Evolutionary conservation across 2,797 vertebrate genomes (phyloP).

Genomic region (Girardinus metallicus): DNA sequence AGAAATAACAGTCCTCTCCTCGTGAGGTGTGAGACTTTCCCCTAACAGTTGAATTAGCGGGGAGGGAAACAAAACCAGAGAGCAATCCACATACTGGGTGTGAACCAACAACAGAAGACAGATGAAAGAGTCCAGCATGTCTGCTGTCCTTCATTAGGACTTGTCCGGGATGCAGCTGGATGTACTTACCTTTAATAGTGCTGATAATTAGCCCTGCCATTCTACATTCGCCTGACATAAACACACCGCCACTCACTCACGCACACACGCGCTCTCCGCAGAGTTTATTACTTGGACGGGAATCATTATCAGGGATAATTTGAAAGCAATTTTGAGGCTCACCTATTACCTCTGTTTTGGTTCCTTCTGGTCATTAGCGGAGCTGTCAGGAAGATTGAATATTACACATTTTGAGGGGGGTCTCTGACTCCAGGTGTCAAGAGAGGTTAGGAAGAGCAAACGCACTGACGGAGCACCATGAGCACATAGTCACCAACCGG

Average conservation of each 20-base stretch:
- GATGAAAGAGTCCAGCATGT: constrained; percentile 79
- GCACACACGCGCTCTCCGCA: constrained; percentile 30
- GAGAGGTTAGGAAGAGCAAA: constrained; percentile 80
- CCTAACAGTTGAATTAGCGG: constrained; percentile 30
- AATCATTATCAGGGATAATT: constrained; percentile 84
- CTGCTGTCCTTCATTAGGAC: constrained; percentile 81
- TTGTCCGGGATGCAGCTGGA: constrained; percentile 81
- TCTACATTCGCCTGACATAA: constrained; percentile 77
- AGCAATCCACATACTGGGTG: constrained; percentile 54
- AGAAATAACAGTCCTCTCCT: constrained; percentile 11
- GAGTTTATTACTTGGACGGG: constrained; percentile 81
- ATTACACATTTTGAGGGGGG: constrained; percentile 81
- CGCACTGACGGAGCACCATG: constrained; percentile 68
- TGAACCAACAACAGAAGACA: constrained; percentile 74
- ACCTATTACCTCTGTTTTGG: constrained; percentile 87
- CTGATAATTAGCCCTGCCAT: constrained; percentile 83
- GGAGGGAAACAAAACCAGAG: background rate
- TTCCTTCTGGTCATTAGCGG: constrained; percentile 85
- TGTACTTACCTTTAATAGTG: constrained; percentile 85
- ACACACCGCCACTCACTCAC: constrained; percentile 74
- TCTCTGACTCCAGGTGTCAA: constrained; percentile 79
- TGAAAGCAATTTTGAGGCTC: constrained; percentile 85
- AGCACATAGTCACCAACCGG: constrained; percentile 48
- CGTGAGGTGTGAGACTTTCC: constrained; percentile 32
- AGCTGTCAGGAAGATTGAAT: constrained; percentile 87